Conservation (phyloP, 2,113 vertebrate species). For the Pteronura brasiliensis region DNA sequence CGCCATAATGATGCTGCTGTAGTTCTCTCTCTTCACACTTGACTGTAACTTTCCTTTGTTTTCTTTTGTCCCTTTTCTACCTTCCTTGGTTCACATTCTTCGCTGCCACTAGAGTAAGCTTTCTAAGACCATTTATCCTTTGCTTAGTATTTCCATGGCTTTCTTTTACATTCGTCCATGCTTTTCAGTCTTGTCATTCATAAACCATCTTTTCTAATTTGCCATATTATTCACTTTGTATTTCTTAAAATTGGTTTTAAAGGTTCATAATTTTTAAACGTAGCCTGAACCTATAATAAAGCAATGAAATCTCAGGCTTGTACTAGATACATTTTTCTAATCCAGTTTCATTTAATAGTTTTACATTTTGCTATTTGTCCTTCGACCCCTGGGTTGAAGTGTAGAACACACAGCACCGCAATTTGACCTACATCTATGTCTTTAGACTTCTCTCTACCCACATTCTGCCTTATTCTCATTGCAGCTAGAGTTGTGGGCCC, state of each 20-base stretch:
- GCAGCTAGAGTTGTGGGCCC: background rate
- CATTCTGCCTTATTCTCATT: background rate
- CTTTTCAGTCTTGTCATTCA: background rate
- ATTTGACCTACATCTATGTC: background rate
- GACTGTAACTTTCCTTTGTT: background rate
- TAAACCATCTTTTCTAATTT: background rate
- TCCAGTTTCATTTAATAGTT: background rate
- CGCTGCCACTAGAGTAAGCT: background rate
- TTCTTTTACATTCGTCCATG: background rate
- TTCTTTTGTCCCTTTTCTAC: background rate
- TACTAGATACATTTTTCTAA: background rate
- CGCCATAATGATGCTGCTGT: background rate
- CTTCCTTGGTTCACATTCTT: background rate
- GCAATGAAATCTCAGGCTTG: background rate
- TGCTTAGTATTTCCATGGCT: background rate
- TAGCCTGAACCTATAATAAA: background rate
- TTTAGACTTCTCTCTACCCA: background rate
- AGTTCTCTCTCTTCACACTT: background rate
- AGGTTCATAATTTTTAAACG: background rate
- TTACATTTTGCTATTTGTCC: background rate
- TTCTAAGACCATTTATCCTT: background rate
- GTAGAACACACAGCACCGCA: no score
- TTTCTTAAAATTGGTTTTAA: background rate
- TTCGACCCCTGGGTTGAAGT: background rate
- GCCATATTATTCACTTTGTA: background rate